Percentiles rank a stretch among this genome's conserved stretches.
Evolutionary conservation across 2,113 vertebrate species (phyloP).

Genomic region (Parus major): DNA sequence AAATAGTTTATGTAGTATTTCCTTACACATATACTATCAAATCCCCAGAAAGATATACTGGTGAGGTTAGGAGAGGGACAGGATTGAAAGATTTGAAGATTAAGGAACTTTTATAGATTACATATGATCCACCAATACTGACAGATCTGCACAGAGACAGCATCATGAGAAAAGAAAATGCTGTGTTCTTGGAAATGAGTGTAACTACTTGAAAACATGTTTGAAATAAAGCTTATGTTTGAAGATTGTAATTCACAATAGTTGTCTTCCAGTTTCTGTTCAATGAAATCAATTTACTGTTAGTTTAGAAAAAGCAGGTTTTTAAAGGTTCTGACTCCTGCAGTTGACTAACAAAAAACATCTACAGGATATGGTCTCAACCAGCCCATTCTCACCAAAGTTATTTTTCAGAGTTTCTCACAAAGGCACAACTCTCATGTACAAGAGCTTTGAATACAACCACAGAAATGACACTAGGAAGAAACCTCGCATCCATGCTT

Average conservation of each 20-base stretch:
- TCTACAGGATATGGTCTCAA: constrained; percentile 6
- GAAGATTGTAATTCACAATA: background rate
- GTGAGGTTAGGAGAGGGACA: background rate
- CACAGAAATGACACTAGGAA: background rate
- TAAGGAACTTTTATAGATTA: background rate
- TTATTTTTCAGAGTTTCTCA: background rate
- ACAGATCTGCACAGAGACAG: background rate
- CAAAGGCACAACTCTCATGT: background rate
- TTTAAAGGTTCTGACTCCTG: background rate
- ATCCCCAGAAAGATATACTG: background rate
- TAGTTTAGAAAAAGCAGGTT: background rate
- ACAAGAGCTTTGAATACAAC: background rate
- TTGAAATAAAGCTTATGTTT: background rate
- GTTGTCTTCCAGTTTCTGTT: background rate
- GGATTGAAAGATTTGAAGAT: background rate
- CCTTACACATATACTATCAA: background rate
- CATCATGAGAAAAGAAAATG: background rate
- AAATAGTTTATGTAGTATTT: background rate
- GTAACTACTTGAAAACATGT: background rate
- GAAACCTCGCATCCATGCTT: constrained; percentile 56
- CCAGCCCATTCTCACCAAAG: background rate
- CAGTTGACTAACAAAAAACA: background rate
- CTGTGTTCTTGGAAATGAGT: background rate
- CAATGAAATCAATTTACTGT: background rate
- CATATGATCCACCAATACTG: background rate